Conservation (phyloP, 2,113 vertebrate genomes). For the Delphinus delphis region DNA sequence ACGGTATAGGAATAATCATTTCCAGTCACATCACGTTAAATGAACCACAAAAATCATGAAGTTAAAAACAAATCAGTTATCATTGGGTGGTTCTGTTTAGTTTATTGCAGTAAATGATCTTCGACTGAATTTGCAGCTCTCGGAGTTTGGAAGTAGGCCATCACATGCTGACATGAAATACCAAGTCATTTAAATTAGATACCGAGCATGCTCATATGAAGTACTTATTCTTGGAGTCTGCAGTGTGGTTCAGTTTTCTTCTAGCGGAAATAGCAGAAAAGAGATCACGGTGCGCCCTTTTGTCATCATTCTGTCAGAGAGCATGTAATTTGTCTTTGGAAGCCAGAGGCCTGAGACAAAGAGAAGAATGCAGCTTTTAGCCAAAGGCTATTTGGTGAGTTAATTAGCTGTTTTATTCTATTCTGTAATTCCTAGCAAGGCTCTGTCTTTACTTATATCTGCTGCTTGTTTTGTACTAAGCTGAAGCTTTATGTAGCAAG, state of each 20-base stretch:
- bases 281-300: constrained; percentile 69
- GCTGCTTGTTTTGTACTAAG: neutral
- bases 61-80: constrained; percentile 51
- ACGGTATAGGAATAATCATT: constrained; percentile 67
- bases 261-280: constrained; percentile 63
- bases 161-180: constrained; percentile 78
- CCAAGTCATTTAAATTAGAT: constrained; percentile 79
- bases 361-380: constrained; percentile 47
- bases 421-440: constrained; percentile 50
- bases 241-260: constrained; percentile 65
- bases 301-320: constrained; percentile 61
- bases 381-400: constrained; percentile 77
- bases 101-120: constrained; percentile 71
- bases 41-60: constrained; percentile 4
- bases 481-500: constrained; percentile 5
- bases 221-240: constrained; percentile 69
- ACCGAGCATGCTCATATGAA: constrained; percentile 84
- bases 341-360: constrained; percentile 59
- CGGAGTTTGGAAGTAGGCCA: constrained; percentile 81
- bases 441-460: constrained; percentile 24
- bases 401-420: constrained; percentile 50
- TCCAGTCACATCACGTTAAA: constrained; percentile 21
- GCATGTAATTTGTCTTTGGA: constrained; percentile 65
- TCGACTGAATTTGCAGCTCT: constrained; percentile 67
- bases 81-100: constrained; percentile 52